Conservation (phyloP, 2,797 vertebrate genomes). For the Lacerta bilineata region DNA sequence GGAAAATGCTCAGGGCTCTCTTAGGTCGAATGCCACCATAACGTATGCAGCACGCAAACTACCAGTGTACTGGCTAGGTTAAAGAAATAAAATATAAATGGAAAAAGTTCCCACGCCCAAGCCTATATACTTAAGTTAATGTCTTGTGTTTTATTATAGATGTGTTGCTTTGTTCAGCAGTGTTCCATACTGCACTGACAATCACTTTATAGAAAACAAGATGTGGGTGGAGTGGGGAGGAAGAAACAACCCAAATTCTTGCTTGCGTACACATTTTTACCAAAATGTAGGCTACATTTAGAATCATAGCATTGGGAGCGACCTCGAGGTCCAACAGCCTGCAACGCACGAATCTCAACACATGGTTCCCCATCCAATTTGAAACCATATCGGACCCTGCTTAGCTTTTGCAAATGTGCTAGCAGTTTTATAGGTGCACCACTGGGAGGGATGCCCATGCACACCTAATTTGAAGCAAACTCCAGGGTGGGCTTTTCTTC, state of each 20-base stretch:
- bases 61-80: conserved; percentile 13
- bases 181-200: not conserved
- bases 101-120: not conserved
- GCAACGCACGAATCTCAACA: too few relatives aligned
- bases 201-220: not conserved
- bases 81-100: conserved; percentile 16
- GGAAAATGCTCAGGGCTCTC: conserved; percentile 13
- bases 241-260: not conserved
- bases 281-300: not conserved
- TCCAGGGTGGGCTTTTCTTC: not conserved
- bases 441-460: not conserved
- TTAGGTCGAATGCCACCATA: conserved; percentile 18
- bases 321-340: too few relatives aligned
- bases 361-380: too few relatives aligned
- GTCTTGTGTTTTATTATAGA: not conserved
- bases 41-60: conserved; percentile 1
- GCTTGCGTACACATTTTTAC: not conserved
- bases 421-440: too few relatives aligned
- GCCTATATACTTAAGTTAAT: not conserved
- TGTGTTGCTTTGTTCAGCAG: not conserved
- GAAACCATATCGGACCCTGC: too few relatives aligned
- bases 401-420: too few relatives aligned
- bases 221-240: not conserved
- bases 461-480: not conserved
- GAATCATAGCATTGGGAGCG: too few relatives aligned